Evolutionary conservation across 2,113 vertebrate species (phyloP).

Genomic region (Melierax canorus): DNA sequence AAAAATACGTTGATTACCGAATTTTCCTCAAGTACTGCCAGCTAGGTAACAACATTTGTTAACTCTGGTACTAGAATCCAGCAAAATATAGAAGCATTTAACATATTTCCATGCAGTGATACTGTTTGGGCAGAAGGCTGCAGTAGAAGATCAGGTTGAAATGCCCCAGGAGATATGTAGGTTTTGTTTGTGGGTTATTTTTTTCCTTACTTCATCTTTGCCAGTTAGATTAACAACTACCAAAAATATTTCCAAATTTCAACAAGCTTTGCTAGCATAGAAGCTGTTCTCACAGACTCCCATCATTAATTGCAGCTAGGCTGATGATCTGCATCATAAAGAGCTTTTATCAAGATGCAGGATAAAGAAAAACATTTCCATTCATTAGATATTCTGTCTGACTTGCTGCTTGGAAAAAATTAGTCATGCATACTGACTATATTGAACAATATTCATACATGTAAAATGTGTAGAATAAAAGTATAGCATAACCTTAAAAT

Average conservation of each 20-base stretch:
- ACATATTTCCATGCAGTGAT: constrained; percentile 35
- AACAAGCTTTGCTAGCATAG: neutral
- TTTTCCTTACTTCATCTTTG: neutral
- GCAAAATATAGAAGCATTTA: neutral
- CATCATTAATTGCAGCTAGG: neutral
- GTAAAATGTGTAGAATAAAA: neutral
- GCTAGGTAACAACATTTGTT: neutral
- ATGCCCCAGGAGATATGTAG: neutral
- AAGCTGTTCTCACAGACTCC: neutral
- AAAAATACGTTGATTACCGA: neutral
- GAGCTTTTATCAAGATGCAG: neutral
- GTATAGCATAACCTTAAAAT: neutral
- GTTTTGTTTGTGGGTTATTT: neutral
- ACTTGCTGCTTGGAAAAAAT: neutral
- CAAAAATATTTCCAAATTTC: neutral
- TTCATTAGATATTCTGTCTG: neutral
- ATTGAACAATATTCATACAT: neutral
- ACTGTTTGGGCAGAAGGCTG: constrained; percentile 66
- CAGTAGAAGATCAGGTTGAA: constrained; percentile 58
- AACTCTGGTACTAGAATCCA: neutral
- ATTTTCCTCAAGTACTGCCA: neutral
- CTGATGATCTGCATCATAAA: neutral
- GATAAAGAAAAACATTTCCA: neutral
- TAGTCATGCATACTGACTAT: neutral
- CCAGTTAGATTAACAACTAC: neutral